Evolutionary conservation across 92 coral and sea anemone genomes (phyloP), one percentile per base, ranked within the genome.

Genomic region (Palythoa grandiflora): DNA sequence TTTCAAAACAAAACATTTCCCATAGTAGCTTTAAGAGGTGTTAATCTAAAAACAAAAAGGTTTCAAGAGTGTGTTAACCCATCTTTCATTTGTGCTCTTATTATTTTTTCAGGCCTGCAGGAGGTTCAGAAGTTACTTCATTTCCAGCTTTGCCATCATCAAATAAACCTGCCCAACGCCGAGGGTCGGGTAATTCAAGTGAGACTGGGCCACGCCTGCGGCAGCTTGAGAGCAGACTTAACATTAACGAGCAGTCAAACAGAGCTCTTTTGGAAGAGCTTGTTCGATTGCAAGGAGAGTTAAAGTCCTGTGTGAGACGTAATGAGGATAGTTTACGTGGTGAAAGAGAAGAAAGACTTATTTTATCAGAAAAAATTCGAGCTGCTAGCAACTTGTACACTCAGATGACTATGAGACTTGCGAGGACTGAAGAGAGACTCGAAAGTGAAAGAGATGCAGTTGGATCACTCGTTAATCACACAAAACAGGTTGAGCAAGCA

Each of bases 401-500:
- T 6, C 96, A 95, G 71, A 91, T 97, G 77, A 93, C 94, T 91
- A 95, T 97, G 99, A 89, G 98, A 68, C 73, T 97, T 57, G 92
- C 98, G 37, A 89, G 98, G 55, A 93, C 99, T 21, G 99, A 97
- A 75, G 99, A 95, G 76, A 97, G 94, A 84, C 80, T 97, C 12
- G 98, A 97, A 38, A 92, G 95, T 39, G 99, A 97, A 57, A 98
- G 94, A 40, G 89, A 75, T 47, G 94, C 99, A 13, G 95, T 97
- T 1, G 98, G 98, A 9, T 83, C 97, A 12, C 95, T 97, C 52
- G 95, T 97, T 20, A 97, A 90, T 68, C 99, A 97, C 74, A 93
- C 98, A 13, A 97, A 97, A 77, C 98, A 97, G 70, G 98, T 97
- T n/a, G 99, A 97, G 80, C 99, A 96, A 28, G 96, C 99, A 57